Conservation (phyloP, 1,140 invertebrate species). For the Sycobia sp. region DNA sequence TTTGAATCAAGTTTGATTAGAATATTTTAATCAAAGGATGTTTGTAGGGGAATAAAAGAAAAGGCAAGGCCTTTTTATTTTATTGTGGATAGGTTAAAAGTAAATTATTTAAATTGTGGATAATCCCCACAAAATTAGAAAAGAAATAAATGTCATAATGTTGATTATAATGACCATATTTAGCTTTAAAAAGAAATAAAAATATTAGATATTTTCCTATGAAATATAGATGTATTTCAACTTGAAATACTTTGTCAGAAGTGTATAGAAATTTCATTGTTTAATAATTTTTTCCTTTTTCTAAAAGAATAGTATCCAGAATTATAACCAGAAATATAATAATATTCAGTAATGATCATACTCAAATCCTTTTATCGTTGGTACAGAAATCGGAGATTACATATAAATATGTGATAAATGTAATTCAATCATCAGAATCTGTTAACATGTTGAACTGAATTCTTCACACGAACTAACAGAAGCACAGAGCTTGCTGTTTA, state of each 20-base stretch:
- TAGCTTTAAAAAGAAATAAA: slow-evolving; percentile 23
- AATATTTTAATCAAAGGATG: slow-evolving; percentile 21
- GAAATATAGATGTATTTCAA: slow-evolving; percentile 12
- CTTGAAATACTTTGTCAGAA: slow-evolving; percentile 10
- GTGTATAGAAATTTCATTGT: slow-evolving; percentile 8
- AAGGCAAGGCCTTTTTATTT: slow-evolving; percentile 22
- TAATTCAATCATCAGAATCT: slow-evolving; percentile 19
- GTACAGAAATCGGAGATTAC: slow-evolving; percentile 26
- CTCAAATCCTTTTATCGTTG: slow-evolving; percentile 6
- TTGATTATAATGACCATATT: slow-evolving; percentile 23
- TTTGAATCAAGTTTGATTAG: slow-evolving; percentile 11
- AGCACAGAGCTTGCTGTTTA: slow-evolving; percentile 20
- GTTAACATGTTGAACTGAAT: slow-evolving; percentile 9
- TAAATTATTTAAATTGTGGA: slow-evolving; percentile 19
- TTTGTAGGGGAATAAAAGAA: slow-evolving; percentile 7
- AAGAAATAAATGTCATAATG: slow-evolving; percentile 23
- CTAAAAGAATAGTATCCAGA: slow-evolving; percentile 8
- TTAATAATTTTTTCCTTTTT: slow-evolving; percentile 14
- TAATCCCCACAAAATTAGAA: slow-evolving; percentile 12
- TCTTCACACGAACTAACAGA: slow-evolving; percentile 16
- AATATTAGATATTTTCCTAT: slow-evolving; percentile 14
- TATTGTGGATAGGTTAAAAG: slow-evolving; percentile 7
- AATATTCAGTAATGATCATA: slow-evolving; percentile 16
- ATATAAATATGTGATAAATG: slow-evolving; percentile 28
- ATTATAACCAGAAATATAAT: slow-evolving; percentile 16